Conservation (phyloP, 2,797 vertebrate genomes). For the Aselliscus stoliczkanus region DNA sequence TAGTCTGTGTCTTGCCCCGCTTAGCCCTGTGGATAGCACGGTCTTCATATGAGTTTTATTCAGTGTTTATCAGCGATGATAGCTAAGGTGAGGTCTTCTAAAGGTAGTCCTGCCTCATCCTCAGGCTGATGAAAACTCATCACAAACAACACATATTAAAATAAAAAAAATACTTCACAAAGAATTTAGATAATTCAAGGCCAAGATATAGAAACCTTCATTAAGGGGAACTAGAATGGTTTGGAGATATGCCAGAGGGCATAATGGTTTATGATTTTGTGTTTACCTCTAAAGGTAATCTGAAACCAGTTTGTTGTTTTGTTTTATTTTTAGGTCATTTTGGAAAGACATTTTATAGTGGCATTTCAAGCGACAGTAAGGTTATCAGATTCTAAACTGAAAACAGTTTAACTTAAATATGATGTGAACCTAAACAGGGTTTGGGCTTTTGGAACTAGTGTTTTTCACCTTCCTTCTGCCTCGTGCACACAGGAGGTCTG, state of each 20-base stretch:
- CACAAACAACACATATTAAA: neutral
- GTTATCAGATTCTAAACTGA: neutral
- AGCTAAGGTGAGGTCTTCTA: neutral
- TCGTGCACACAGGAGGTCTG: fast-evolving
- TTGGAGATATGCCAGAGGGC: neutral
- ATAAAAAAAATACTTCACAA: too few relatives aligned
- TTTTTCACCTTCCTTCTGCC: neutral
- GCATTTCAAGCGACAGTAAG: neutral
- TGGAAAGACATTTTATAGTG: neutral
- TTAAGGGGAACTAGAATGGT: neutral
- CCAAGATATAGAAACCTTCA: neutral
- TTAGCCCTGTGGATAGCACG: neutral
- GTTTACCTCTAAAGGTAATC: neutral
- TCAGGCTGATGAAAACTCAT: neutral
- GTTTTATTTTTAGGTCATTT: neutral
- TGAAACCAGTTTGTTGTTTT: neutral
- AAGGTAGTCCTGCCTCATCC: neutral
- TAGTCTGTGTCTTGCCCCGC: neutral
- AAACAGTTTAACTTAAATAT: neutral
- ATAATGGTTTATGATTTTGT: neutral
- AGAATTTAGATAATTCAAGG: neutral
- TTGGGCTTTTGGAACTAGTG: neutral
- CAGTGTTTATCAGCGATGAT: neutral
- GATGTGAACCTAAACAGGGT: neutral
- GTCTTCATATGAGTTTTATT: neutral